Evolutionary conservation across 2,888 invertebrate species (phyloP).

Genomic region (Exocentrus adspersus): DNA sequence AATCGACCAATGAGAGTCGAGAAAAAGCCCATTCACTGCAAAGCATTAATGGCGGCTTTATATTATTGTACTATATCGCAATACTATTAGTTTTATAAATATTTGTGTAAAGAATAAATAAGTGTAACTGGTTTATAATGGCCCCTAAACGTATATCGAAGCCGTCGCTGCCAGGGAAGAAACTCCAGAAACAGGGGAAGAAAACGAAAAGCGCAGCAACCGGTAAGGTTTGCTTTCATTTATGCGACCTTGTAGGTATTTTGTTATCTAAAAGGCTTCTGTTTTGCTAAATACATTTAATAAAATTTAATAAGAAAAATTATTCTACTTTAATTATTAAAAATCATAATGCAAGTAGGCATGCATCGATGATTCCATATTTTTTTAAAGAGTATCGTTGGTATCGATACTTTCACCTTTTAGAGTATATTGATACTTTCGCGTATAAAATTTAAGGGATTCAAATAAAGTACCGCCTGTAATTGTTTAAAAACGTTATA

Average conservation of each 20-base stretch:
- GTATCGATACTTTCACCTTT: too few relatives aligned
- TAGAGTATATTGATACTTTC: too few relatives aligned
- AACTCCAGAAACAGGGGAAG: constrained; percentile 15
- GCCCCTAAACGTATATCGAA: constrained; percentile 15
- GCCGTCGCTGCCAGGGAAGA: constrained; percentile 7
- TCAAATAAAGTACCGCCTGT: too few relatives aligned
- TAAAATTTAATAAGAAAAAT: neutral
- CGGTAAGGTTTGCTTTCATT: constrained; percentile 14
- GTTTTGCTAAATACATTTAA: too few relatives aligned
- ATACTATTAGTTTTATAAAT: constrained; percentile 18
- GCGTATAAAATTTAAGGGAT: too few relatives aligned
- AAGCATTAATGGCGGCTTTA: constrained; percentile 26
- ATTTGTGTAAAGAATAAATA: constrained; percentile 12
- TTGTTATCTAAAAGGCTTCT: neutral
- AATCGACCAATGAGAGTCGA: neutral
- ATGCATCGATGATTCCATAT: too few relatives aligned
- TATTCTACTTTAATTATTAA: too few relatives aligned
- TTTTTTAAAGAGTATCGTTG: too few relatives aligned
- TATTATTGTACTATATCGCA: constrained; percentile 24
- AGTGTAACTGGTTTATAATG: constrained; percentile 7
- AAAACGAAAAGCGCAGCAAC: constrained; percentile 1
- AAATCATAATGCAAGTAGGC: too few relatives aligned
- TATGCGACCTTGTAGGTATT: neutral
- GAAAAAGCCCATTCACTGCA: constrained; percentile 14
- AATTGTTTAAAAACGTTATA: too few relatives aligned